These are phyloP conservation scores for human DNA, from an alignment of 2,113 vertebrate species.

Conservation along the genomic window DNA sequence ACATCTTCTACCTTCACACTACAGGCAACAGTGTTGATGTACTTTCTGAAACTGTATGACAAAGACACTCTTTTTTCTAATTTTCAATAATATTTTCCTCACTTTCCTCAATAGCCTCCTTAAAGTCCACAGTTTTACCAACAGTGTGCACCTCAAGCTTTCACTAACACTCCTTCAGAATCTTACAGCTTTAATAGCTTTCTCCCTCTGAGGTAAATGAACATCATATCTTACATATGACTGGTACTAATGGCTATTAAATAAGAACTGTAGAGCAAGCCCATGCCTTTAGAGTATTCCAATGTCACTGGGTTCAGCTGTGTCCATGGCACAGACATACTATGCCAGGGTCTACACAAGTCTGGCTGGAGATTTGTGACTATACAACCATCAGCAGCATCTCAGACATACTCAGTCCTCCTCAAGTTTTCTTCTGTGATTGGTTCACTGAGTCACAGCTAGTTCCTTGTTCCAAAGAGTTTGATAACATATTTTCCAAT, in stretches of 20 bases:
- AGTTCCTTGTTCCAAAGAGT: constrained; percentile 39
- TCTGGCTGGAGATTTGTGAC: background rate
- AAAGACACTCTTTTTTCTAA: background rate
- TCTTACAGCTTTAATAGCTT: background rate
- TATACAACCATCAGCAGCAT: fast-evolving
- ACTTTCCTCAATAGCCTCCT: background rate
- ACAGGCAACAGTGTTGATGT: background rate
- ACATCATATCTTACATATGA: background rate
- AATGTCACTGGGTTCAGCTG: background rate
- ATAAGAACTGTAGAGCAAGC: background rate
- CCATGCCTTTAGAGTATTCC: background rate
- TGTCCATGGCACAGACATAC: background rate
- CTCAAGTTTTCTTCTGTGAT: background rate
- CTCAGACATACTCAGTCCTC: background rate
- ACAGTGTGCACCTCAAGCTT: too few species aligned
- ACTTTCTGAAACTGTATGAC: background rate
- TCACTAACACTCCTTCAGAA: background rate
- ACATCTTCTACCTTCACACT: background rate
- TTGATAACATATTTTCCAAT: constrained; percentile 54
- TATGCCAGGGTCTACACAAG: fast-evolving
- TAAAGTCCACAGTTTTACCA: background rate
- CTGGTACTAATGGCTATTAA: background rate
- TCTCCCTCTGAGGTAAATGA: background rate
- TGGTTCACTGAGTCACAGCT: constrained; percentile 35
- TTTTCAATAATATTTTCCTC: background rate